Base-by-base conservation (phyloP, 2,113 vertebrate species). In the Corythornis madagascariensis region DNA sequence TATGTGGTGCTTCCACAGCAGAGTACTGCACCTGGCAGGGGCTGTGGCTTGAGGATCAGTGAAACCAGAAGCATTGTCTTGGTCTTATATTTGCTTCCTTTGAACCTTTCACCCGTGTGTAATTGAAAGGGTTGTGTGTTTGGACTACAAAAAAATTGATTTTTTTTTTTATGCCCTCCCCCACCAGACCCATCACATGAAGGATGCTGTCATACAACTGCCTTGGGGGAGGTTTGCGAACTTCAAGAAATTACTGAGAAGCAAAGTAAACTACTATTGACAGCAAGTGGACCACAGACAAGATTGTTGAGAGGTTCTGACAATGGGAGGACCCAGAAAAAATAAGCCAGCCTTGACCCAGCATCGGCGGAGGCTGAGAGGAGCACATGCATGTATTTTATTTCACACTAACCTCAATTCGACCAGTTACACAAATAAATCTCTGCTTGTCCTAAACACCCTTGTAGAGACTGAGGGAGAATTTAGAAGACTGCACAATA, bases 391-490 rank as follows among this genome's bases (percentile, higher is more conserved):
- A 21, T 60, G 38, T 88, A 83, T 93, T 94, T 90, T 64, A 81
- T 93, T 94, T 92, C 91, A 92, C 73, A n/a, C 56, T 95, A 93
- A 92, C 77, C 92, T 95, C 83, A 83, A 82, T 81, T 70, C 88
- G 89, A 95, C 94, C 91, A 81, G 65, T 88, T 94, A 93, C 2
- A 4, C 83, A 93, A 95, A 93, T 84, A 90, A 89, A 93, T 64
- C 91, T 88, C 83, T 86, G 59, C 77, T 77, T 77, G 33, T 81
- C 33, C 69, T 56, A 78, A 81, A 70, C 10, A 71, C 56, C 26
- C 31, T 74, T 72, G 31, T 55, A 66, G 73, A 70, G 25, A 59
- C 33, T 26, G 24, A 79, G 28, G 52, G 47, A 88, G 75, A 88
- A 86, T 47, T 47, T 40, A 25, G 47, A 79, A 86, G 38, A 33